phyloP scores from a whole-genome alignment of 1,140 invertebrate genomes.

The Nylanderia fulva region DNA sequence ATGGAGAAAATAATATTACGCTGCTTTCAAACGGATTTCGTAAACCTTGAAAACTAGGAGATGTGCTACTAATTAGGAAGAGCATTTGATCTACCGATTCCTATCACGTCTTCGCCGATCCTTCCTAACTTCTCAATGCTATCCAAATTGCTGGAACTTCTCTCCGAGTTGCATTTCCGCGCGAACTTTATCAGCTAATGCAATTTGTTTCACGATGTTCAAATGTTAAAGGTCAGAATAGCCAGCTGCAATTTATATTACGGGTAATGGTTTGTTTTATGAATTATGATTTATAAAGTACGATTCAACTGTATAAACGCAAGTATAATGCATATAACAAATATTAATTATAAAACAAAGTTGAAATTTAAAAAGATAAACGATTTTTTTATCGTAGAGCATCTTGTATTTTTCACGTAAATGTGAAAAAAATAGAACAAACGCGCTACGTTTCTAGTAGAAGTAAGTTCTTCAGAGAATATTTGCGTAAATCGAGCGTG shows the following conservation, averaged over 20 bases:
- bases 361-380: background rate
- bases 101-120: conserved; percentile 32
- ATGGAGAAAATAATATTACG: background rate
- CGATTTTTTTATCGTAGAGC: background rate
- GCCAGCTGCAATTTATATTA: background rate
- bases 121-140: conserved; percentile 47
- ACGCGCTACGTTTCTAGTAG: background rate
- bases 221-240: conserved; percentile 35
- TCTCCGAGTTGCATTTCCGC: conserved; percentile 38
- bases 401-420: conserved; percentile 19
- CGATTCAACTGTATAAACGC: background rate
- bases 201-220: conserved; percentile 33
- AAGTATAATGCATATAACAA: background rate
- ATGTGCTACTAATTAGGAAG: conserved; percentile 24
- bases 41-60: background rate
- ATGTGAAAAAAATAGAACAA: background rate
- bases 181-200: conserved; percentile 44
- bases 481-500: conserved; percentile 38
- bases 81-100: conserved; percentile 47
- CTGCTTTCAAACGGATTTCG: background rate
- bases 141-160: conserved; percentile 52
- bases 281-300: background rate
- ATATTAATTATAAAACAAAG: background rate
- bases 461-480: conserved; percentile 1
- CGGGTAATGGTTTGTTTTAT: background rate